A percentile compares a stretch with the other conserved stretches of the same genome.
phyloP scores from a whole-genome alignment of 2,797 vertebrate species.

The Urophycis tenuis region DNA sequence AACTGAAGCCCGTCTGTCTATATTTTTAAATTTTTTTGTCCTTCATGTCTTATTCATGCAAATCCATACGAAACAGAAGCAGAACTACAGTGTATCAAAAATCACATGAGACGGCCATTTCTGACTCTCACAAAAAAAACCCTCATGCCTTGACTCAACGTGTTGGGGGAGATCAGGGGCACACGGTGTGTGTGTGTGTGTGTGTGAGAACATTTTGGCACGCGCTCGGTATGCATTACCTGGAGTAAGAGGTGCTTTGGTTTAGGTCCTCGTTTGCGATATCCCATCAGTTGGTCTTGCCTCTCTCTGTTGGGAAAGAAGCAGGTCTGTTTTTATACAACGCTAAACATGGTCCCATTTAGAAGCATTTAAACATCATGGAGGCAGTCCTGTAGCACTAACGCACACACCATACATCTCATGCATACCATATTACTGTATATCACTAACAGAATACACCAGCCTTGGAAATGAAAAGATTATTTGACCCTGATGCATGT shows the following conservation, averaged over 20 bases:
- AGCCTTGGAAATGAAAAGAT: slow-evolving; percentile 19
- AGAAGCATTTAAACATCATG: background rate
- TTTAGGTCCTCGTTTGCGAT: slow-evolving; percentile 92
- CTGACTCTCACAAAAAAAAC: background rate
- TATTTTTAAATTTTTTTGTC: background rate
- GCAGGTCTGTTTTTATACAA: slow-evolving; percentile 33
- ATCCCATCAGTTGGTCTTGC: slow-evolving; percentile 93
- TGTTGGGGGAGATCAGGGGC: background rate
- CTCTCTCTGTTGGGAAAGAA: slow-evolving; percentile 75
- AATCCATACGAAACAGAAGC: background rate
- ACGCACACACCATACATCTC: background rate
- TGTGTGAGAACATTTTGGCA: too few species aligned
- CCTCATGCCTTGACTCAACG: background rate
- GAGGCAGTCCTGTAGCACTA: background rate
- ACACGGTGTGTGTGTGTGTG: background rate
- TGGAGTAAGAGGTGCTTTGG: slow-evolving; percentile 80
- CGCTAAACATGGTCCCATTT: background rate
- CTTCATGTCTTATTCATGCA: background rate
- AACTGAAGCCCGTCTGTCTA: background rate
- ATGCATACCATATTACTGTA: background rate
- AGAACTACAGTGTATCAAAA: background rate
- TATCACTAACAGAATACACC: background rate
- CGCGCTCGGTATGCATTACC: slow-evolving; percentile 64
- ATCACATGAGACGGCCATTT: background rate
- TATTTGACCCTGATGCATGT: slow-evolving; percentile 22